Evolutionary conservation across 1,140 invertebrate species (phyloP).

Genomic region (Aphelenchoides besseyi): DNA sequence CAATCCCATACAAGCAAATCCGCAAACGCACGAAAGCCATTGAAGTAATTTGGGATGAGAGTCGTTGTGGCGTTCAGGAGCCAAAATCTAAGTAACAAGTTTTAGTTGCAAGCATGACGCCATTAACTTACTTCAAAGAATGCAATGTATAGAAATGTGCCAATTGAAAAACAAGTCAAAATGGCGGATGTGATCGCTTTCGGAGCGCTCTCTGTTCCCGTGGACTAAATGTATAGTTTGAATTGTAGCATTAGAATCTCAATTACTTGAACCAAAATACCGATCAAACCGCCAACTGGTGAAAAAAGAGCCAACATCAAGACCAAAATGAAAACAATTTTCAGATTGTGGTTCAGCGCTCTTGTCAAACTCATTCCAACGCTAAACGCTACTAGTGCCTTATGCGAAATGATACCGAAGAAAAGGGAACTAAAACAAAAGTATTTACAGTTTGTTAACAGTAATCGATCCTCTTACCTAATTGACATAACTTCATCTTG

Average conservation of each 20-base stretch:
- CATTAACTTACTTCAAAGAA: conserved; percentile 45
- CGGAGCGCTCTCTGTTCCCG: conserved; percentile 28
- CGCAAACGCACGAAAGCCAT: conserved; percentile 28
- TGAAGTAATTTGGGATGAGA: conserved; percentile 40
- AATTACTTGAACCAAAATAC: conserved; percentile 43
- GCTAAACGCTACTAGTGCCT: conserved; percentile 69
- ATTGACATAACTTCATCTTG: conserved; percentile 62
- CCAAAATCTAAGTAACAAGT: conserved; percentile 44
- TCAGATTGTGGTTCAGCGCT: conserved; percentile 67
- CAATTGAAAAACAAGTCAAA: conserved; percentile 45
- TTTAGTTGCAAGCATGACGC: too few species aligned
- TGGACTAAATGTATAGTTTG: conserved; percentile 29
- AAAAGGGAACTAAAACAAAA: conserved; percentile 72
- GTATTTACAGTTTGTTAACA: too few species aligned
- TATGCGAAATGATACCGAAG: conserved; percentile 68
- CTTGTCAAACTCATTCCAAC: conserved; percentile 69
- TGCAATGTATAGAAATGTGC: conserved; percentile 52
- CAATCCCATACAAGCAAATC: conserved; percentile 12
- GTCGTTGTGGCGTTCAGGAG: conserved; percentile 46
- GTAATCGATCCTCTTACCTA: conserved; percentile 17
- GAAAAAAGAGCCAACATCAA: conserved; percentile 70
- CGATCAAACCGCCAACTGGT: conserved; percentile 65
- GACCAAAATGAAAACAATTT: conserved; percentile 68
- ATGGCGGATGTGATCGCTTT: conserved; percentile 43
- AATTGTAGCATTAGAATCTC: conserved; percentile 18